phyloP scores from a whole-genome alignment of 2,113 vertebrate species.

The Eonycteris spelaea region DNA sequence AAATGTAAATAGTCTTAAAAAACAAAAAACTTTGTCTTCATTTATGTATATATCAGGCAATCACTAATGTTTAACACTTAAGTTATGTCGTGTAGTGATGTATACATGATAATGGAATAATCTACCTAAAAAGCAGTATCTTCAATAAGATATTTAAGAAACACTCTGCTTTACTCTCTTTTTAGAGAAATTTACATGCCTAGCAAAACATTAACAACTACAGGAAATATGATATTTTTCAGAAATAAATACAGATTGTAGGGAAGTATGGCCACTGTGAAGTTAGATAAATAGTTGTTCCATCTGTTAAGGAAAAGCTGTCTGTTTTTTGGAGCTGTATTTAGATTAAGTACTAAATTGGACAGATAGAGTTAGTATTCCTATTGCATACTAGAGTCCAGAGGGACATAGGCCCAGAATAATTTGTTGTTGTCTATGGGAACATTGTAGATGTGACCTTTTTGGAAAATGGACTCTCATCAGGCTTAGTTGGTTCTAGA shows the following conservation, averaged over 20 bases:
- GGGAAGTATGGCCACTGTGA: not conserved
- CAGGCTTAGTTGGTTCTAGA: not conserved
- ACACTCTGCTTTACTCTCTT: not conserved
- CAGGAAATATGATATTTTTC: conserved; percentile 17
- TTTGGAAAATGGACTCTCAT: not conserved
- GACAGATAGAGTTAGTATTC: not conserved
- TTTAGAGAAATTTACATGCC: not conserved
- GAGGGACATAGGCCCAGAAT: not conserved
- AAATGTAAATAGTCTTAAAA: conserved; percentile 22
- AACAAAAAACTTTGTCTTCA: not conserved
- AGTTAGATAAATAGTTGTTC: not conserved
- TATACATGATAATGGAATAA: conserved; percentile 4
- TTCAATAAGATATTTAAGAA: conserved; percentile 23
- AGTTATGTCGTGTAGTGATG: not conserved
- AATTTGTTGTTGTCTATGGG: not conserved
- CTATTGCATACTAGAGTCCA: not conserved
- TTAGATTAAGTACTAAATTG: conserved; percentile 8
- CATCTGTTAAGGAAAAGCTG: not conserved
- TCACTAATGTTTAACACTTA: not conserved
- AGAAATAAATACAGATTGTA: conserved; percentile 3
- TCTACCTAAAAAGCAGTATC: not conserved
- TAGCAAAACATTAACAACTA: not conserved
- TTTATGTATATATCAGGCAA: not conserved
- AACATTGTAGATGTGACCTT: not conserved
- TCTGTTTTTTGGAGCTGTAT: conserved; percentile 25